Evolutionary conservation across 2,113 vertebrate genomes (phyloP), one percentile per base, ranked within the genome.

Genomic region (Sigmodon hispidus): DNA sequence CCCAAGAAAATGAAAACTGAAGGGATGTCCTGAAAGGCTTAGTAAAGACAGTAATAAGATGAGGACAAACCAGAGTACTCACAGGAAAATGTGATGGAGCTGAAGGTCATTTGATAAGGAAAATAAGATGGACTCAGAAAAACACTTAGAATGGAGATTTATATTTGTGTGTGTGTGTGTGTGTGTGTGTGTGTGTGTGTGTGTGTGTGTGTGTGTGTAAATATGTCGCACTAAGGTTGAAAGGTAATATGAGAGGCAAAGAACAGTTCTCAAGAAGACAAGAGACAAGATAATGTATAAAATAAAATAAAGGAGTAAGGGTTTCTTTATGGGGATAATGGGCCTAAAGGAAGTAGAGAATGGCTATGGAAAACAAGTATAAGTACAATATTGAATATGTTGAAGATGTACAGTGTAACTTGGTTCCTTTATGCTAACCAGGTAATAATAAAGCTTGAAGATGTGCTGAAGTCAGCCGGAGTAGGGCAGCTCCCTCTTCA

Each of bases 261-360:
- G 48, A 77, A 34, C 29, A 55, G 31, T 10, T 80, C 48, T 22
- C 21, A 80, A 55, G 7, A 31, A 50, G 43, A 22, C 31, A 65
- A 9, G 16, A 43, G 67, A 22, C 29, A 85, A 85, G 26, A 86
- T 29, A 36, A 29, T 48, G 31, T 36, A 50, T 67, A 7, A 17
- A 85, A 36, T 45, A 34, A 22, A 48, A 48, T 34, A 67, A 85
- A 48, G 43, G 29, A 48, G 43, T 48, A 45, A 19, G n/a, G 26
- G 16, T 0, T 65, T 65, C 13, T 45, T 7, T 63, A 17, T 26
- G 29, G 9, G 12, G 4, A 7, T 31, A 10, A 2, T 7, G 8
- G 4, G 15, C 24, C 57, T 45, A 43, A 26, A 26, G 24, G 8
- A 43, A 65, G 83, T 48, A 15, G n/a, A 45, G 81, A 16, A 19